Evolutionary conservation across 2,113 vertebrate species (phyloP).

Genomic region (Jacana jacana): DNA sequence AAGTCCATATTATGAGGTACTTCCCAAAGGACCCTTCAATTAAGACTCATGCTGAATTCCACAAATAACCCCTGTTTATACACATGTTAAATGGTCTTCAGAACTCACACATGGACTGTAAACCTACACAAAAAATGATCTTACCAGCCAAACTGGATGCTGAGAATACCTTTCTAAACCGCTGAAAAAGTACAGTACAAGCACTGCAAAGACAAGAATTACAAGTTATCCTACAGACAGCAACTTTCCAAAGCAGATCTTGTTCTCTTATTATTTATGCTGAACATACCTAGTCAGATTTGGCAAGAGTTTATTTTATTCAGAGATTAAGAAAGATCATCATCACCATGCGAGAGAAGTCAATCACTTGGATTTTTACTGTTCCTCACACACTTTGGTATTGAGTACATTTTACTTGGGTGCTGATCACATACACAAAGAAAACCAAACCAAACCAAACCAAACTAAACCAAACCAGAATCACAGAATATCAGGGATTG

Average conservation of each 20-base stretch:
- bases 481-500: too few relatives aligned
- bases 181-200: neutral
- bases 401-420: neutral
- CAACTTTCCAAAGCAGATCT: neutral
- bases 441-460: too few relatives aligned
- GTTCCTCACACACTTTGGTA: neutral
- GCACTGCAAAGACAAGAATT: neutral
- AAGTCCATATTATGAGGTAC: neutral
- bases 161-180: neutral
- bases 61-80: neutral
- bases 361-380: neutral
- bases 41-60: neutral
- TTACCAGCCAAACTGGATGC: neutral
- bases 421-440: neutral
- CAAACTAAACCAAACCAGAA: too few relatives aligned
- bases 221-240: neutral
- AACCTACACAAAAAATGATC: neutral
- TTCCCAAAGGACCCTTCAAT: neutral
- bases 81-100: neutral
- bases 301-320: neutral
- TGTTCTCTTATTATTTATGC: neutral
- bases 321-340: neutral
- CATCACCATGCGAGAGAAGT: neutral
- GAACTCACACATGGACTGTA: neutral
- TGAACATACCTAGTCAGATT: neutral